These are phyloP conservation scores for Ammospiza caudacuta DNA, from an alignment of 2,113 vertebrate species.

Conservation along the genomic window DNA sequence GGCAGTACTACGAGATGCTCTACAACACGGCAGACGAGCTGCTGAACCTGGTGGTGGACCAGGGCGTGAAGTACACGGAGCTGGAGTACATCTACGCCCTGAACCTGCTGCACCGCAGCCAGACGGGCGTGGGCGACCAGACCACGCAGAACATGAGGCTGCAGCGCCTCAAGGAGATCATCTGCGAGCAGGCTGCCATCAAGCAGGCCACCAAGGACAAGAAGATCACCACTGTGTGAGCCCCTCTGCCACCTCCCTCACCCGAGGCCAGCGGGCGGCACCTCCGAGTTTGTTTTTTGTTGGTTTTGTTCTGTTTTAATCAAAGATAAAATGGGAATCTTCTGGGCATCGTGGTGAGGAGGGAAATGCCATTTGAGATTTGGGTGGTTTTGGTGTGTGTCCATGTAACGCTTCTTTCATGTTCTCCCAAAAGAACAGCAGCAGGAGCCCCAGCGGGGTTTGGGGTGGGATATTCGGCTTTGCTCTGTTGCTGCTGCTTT, in stretches of 20 bases:
- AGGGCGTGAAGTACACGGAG: constrained; percentile 97
- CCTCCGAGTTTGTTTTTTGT: not conserved
- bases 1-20: constrained; percentile 99
- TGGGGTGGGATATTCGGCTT: not conserved
- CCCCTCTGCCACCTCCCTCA: rapidly evolving
- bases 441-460: not conserved
- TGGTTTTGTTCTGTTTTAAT: not conserved
- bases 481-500: not conserved
- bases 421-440: not conserved
- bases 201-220: constrained; percentile 99
- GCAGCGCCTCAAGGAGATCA: constrained; percentile 97
- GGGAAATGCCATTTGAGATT: not conserved
- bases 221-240: constrained; percentile 89
- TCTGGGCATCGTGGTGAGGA: not conserved
- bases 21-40: constrained; percentile 97
- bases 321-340: not conserved
- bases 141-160: constrained; percentile 91
- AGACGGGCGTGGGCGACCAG: constrained; percentile 95
- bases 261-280: rapidly evolving
- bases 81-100: constrained; percentile 97
- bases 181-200: constrained; percentile 97
- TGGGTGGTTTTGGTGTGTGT: not conserved
- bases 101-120: constrained; percentile 93
- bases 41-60: constrained; percentile 96
- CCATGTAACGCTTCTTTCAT: rapidly evolving